phyloP scores from a whole-genome alignment of 2,888 invertebrate genomes.

The Osmoderma eremita region DNA sequence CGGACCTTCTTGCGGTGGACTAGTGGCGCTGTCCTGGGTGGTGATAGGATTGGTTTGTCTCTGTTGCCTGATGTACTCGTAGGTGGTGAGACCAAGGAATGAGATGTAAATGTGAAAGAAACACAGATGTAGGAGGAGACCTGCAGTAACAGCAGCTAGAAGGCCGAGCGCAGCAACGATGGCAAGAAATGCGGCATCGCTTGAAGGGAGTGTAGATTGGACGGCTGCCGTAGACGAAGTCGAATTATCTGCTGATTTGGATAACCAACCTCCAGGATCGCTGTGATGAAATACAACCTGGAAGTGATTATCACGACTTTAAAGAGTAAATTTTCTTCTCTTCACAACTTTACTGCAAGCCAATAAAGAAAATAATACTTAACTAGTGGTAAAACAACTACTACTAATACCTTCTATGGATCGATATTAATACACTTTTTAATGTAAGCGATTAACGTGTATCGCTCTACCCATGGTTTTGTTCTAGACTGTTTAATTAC shows the following conservation, averaged over 20 bases:
- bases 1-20: conserved; percentile 62
- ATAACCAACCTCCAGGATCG: conserved; percentile 38
- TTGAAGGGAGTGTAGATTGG: conserved; percentile 61
- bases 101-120: conserved; percentile 91
- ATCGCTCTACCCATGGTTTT: too few species aligned
- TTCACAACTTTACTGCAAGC: neutral
- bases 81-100: conserved; percentile 85
- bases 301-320: conserved; percentile 48
- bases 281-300: conserved; percentile 62
- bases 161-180: conserved; percentile 73
- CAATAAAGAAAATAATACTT: neutral
- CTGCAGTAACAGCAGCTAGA: conserved; percentile 79
- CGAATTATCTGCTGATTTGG: conserved; percentile 44
- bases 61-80: conserved; percentile 80
- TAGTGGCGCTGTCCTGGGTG: conserved; percentile 56
- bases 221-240: conserved; percentile 48
- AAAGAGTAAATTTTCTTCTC: too few species aligned
- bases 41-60: conserved; percentile 61
- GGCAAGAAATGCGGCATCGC: conserved; percentile 70
- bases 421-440: too few species aligned
- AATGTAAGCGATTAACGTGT: too few species aligned
- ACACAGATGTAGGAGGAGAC: conserved; percentile 82
- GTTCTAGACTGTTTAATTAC: too few species aligned
- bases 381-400: too few species aligned
- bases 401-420: too few species aligned